Conservation (phyloP, 2,888 invertebrate species). For the Metacarcinus magister region DNA sequence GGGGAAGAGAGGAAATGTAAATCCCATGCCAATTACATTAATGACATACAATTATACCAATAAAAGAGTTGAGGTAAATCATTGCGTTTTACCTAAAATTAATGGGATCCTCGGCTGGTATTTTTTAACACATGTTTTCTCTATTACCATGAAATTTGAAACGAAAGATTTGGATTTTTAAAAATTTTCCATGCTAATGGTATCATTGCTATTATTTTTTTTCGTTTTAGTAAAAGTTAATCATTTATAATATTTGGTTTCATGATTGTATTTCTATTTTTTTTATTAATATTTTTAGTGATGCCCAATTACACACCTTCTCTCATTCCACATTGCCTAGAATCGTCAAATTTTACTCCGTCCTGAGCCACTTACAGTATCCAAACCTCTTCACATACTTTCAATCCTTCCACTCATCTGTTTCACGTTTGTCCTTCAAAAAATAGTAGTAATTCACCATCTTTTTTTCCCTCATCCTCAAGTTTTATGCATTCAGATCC, state of each 20-base stretch:
- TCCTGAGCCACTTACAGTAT: too few relatives aligned
- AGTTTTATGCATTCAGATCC: neutral
- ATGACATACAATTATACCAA: neutral
- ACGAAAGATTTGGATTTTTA: too few relatives aligned
- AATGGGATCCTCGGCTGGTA: neutral
- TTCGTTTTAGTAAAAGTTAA: neutral
- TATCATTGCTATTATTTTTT: neutral
- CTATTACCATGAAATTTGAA: neutral
- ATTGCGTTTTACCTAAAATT: neutral
- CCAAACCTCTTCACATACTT: too few relatives aligned
- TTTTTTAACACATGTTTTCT: neutral
- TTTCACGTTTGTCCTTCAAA: too few relatives aligned
- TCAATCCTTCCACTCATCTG: too few relatives aligned
- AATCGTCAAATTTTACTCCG: too few relatives aligned
- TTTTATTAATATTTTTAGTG: too few relatives aligned
- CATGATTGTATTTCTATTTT: too few relatives aligned
- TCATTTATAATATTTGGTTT: neutral
- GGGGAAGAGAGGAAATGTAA: neutral
- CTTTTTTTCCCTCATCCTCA: neutral
- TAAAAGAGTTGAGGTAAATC: neutral
- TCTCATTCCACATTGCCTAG: too few relatives aligned
- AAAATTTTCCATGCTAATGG: too few relatives aligned
- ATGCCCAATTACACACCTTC: too few relatives aligned
- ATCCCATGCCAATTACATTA: conserved; percentile 18
- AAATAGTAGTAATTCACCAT: too few relatives aligned